These are phyloP conservation scores for Thymallus thymallus DNA, from an alignment of 2,113 vertebrate species.

Conservation along the genomic window DNA sequence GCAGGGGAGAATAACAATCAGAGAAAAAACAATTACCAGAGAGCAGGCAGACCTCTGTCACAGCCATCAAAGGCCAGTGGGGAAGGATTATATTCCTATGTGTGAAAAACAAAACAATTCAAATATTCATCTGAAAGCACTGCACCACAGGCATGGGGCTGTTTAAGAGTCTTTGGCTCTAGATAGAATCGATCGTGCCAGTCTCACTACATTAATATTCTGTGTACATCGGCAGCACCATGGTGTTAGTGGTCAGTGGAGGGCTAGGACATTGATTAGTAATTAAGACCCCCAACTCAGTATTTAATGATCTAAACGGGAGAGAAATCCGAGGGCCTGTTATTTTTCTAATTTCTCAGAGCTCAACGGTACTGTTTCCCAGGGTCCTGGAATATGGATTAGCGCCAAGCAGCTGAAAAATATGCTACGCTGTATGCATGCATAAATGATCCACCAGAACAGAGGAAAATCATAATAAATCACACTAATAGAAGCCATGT, in stretches of 20 bases:
- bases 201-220: constrained; percentile 54
- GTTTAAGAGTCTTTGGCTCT: constrained; percentile 9
- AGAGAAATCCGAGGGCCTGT: constrained; percentile 15
- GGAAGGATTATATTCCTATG: constrained; percentile 1
- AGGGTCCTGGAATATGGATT: not conserved
- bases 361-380: constrained; percentile 12
- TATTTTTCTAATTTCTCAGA: constrained; percentile 25
- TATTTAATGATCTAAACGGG: constrained; percentile 37
- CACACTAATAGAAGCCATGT: not conserved
- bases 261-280: constrained; percentile 51
- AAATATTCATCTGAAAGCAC: not conserved
- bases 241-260: constrained; percentile 38
- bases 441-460: constrained; percentile 10
- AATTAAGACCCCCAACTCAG: constrained; percentile 47
- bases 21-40: not conserved
- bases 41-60: not conserved
- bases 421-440: constrained; percentile 2
- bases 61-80: not conserved
- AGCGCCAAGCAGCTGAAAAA: constrained; percentile 6
- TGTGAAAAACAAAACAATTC: not conserved
- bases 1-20: not conserved
- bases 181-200: constrained; percentile 29
- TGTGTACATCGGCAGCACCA: constrained; percentile 28
- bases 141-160: not conserved
- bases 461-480: not conserved